phyloP scores from a whole-genome alignment of 2,113 vertebrate genomes.

The Sinocyclocheilus rhinocerous region DNA sequence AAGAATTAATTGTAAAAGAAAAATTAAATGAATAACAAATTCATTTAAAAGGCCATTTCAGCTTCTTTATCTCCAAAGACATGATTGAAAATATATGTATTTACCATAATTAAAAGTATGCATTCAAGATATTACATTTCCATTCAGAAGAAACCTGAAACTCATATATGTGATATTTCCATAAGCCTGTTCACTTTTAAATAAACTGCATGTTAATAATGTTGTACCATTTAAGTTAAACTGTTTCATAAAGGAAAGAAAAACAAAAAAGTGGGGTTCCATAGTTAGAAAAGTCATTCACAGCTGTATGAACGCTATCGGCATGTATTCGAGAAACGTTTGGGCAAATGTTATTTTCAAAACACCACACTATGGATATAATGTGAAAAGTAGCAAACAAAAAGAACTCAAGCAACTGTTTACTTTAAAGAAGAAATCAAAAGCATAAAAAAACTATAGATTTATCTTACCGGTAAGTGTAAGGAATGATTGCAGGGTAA shows the following conservation, averaged over 20 bases:
- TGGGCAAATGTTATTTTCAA: not conserved
- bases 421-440: slow-evolving; percentile 2
- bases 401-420: slow-evolving; percentile 45
- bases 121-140: too few species aligned
- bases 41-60: not conserved
- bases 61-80: not conserved
- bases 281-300: not conserved
- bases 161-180: not conserved
- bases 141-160: too few species aligned
- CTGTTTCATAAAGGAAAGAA: not conserved
- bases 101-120: too few species aligned
- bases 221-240: not conserved
- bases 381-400: slow-evolving; percentile 8
- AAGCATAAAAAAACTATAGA: slow-evolving; percentile 16
- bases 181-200: not conserved
- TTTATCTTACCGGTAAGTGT: slow-evolving; percentile 27
- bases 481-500: slow-evolving; percentile 44
- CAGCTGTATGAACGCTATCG: not conserved
- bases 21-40: not conserved
- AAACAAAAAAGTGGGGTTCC: not conserved
- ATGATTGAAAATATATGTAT: not conserved
- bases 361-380: not conserved
- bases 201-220: not conserved
- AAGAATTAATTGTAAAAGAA: too few species aligned
- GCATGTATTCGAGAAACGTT: not conserved